phyloP scores from a whole-genome alignment of 1,140 invertebrate genomes.

The Grapholita molesta region DNA sequence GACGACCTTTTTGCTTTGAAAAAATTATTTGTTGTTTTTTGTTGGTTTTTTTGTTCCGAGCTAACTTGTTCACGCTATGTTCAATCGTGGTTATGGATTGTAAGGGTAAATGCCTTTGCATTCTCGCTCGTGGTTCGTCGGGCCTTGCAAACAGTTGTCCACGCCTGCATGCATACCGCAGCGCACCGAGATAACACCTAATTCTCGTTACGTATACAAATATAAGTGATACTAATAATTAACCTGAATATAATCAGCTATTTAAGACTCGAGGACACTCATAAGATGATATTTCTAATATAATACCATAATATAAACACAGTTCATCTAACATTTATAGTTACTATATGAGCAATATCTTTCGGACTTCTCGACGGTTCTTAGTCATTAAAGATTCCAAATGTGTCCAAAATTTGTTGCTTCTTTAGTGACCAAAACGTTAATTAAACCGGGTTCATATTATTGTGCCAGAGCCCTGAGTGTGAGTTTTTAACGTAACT shows the following conservation, averaged over 20 bases:
- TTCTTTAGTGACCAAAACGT: neutral
- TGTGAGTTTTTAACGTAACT: too few species aligned
- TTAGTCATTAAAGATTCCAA: too few species aligned
- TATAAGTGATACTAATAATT: neutral
- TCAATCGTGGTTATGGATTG: neutral
- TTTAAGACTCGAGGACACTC: too few species aligned
- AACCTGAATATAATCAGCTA: neutral
- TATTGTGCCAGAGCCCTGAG: neutral
- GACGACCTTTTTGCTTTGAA: neutral
- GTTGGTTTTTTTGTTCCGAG: neutral
- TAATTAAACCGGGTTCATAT: neutral
- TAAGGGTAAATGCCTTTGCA: neutral
- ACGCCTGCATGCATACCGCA: slow-evolving; percentile 14
- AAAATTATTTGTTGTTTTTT: neutral
- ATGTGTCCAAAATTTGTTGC: too few species aligned
- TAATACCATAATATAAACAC: neutral
- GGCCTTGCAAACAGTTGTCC: neutral
- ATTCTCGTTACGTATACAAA: neutral
- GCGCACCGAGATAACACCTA: slow-evolving; percentile 9
- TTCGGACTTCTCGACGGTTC: neutral
- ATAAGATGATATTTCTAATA: too few species aligned
- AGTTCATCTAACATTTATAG: neutral
- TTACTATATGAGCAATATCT: neutral
- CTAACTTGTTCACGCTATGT: neutral
- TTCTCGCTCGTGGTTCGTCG: neutral